phyloP scores from a whole-genome alignment of 2,113 vertebrate genomes.

The Campylorhamphus procurvoides region DNA sequence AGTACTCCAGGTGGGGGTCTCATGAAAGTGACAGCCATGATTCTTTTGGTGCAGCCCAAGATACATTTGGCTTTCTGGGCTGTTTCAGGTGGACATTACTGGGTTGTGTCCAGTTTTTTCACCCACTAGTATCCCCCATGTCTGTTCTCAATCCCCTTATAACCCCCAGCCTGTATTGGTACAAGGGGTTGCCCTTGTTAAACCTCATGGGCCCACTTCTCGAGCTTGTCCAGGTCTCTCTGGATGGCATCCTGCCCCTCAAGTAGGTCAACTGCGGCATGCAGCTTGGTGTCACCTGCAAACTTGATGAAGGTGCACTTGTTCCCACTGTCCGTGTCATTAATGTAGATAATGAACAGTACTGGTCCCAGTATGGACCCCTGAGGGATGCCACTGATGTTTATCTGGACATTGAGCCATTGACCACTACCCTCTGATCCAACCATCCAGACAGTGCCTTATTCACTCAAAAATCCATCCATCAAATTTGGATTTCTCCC shows the following conservation, averaged over 20 bases:
- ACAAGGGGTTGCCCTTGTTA: neutral
- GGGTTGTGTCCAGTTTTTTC: neutral
- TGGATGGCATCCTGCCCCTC: neutral
- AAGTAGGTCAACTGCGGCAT: neutral
- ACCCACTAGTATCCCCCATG: neutral
- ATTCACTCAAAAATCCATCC: neutral
- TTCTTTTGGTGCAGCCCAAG: neutral
- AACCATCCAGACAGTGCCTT: neutral
- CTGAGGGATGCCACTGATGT: neutral
- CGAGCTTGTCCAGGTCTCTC: neutral
- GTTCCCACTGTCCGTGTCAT: rapidly evolving
- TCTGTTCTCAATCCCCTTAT: neutral
- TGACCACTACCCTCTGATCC: neutral
- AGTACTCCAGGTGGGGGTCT: neutral
- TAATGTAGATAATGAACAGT: neutral
- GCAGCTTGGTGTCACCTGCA: neutral
- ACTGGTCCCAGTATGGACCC: neutral
- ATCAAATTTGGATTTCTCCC: neutral
- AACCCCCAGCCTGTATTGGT: neutral
- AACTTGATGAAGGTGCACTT: neutral
- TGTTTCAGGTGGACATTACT: neutral
- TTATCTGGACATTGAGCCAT: neutral
- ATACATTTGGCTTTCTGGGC: neutral
- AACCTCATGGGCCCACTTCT: neutral
- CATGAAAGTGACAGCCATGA: neutral